Evolutionary conservation across 2,113 vertebrate species (phyloP), one percentile per base, ranked within the genome.

Genomic region (Psittacula cyanocephala): DNA sequence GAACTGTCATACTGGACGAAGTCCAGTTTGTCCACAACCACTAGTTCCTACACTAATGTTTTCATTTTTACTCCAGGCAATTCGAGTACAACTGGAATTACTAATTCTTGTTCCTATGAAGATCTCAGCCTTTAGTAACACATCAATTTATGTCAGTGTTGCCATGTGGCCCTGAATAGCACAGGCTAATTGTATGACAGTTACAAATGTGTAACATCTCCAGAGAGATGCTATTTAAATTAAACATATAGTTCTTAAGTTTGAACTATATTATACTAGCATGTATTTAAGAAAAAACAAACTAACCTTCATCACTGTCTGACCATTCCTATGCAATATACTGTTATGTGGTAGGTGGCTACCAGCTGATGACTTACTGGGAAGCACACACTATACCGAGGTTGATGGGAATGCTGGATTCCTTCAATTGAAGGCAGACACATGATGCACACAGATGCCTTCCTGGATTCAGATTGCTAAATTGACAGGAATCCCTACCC

Each of bases 371-470:
- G 28, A 65, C 52, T 77, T 69, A 41, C 55, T 52, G 63, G 67
- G 68, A 93, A 67, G 44, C 33, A 79, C 7, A 49, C 39, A 44
- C 28, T 52, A 33, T 4, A 39, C 25, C 0, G 1, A 91, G 15
- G 24, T 37, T 88, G 75, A 76, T 76, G 67, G 67, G 67, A 97
- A 89, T 31, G 29, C 35, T 57, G 46, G 10, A 57, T 82, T 77
- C 33, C 68, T 62, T 60, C 62, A 87, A 75, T 0, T 41, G 70
- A 72, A 91, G 35, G 39, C 50, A 91, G 47, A 76, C 1, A 3
- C 22, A 47, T 0, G 3, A 79, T 0, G 2, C 20, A 47, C 16
- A 25, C 33, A 65, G 27, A 15, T 10, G 35, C 17, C 31, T 74
- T 88, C 7, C 20, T 52, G 68, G 44, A 82, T 0, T 64, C 41